Conservation (phyloP, 2,113 vertebrate species). For the Serranochromis macrocephalus region DNA sequence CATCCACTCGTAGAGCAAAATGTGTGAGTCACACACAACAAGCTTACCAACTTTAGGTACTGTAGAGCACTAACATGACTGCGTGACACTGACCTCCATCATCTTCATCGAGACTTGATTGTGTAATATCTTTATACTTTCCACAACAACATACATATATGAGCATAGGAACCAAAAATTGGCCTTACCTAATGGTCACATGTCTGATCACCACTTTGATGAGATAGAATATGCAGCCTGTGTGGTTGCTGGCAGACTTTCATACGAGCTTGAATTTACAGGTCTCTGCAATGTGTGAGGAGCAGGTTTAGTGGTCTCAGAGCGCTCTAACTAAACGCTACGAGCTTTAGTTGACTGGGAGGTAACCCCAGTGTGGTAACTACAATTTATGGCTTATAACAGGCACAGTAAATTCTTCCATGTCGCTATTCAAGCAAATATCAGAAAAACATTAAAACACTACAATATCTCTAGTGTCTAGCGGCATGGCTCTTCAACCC, state of each 20-base stretch:
- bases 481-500: neutral
- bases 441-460: neutral
- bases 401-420: neutral
- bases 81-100: neutral
- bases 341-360: neutral
- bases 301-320: neutral
- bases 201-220: neutral
- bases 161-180: neutral
- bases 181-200: neutral
- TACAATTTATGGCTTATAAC: slow-evolving; percentile 6
- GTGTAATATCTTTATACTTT: neutral
- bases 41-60: neutral
- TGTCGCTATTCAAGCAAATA: neutral
- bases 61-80: neutral
- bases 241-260: neutral
- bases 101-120: neutral
- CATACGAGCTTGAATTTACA: neutral
- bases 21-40: neutral
- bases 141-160: neutral
- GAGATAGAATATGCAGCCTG: neutral
- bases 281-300: slow-evolving; percentile 1
- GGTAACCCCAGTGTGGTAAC: neutral
- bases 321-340: neutral
- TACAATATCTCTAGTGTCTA: neutral
- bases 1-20: neutral